These are phyloP conservation scores for Cyanocitta stelleri DNA, from an alignment of 2,113 vertebrate species.

Conservation along the genomic window DNA sequence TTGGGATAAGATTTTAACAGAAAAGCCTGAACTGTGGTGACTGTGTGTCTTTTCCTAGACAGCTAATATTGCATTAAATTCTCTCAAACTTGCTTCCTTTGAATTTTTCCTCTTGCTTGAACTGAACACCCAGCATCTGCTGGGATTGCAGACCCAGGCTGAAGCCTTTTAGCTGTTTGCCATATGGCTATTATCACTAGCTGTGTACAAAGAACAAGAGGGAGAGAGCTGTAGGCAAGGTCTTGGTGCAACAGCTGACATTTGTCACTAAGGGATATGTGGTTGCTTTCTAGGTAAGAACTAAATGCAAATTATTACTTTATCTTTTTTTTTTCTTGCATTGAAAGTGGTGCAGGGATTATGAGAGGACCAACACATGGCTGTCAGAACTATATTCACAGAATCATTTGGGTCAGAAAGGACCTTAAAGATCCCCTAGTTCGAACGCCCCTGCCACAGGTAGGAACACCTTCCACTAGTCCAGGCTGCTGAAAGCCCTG, in stretches of 20 bases:
- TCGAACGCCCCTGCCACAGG: not conserved
- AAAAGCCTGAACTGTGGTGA: not conserved
- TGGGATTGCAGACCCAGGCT: not conserved
- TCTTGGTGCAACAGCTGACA: not conserved
- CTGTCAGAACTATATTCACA: not conserved
- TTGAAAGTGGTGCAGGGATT: not conserved
- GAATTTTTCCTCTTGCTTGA: not conserved
- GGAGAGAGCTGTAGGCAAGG: not conserved
- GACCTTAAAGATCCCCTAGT: not conserved
- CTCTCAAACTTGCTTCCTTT: not conserved
- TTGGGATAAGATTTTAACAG: not conserved
- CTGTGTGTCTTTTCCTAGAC: not conserved
- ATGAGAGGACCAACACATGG: accelerated
- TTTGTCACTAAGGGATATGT: not conserved
- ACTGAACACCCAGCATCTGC: not conserved
- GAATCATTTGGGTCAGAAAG: not conserved
- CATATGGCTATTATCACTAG: not conserved
- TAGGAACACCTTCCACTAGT: not conserved
- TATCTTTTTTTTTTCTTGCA: not conserved
- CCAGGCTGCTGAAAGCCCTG: not conserved
- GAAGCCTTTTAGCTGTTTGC: not conserved
- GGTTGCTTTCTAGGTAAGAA: not conserved
- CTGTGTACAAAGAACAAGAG: not conserved
- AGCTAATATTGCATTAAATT: not conserved
- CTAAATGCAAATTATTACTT: not conserved